Base-by-base conservation (phyloP, 2,888 invertebrate species). In the Drosophila ustulata region DNA sequence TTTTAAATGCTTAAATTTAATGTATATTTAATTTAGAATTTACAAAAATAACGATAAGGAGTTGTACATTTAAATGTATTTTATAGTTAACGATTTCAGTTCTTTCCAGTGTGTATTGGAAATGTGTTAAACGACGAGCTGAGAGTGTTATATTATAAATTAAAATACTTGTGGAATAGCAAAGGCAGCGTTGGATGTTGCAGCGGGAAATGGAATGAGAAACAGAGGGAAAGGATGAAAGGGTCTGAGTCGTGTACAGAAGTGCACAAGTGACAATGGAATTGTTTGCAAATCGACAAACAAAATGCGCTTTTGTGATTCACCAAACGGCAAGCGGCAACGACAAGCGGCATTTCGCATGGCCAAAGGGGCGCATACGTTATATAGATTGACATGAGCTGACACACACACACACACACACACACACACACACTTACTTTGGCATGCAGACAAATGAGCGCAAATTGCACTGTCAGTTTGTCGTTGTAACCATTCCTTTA, bases 321-420 rank as follows among this genome's bases (percentile, higher is more conserved):
- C 61, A 58, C 45, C 51, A 51, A 58, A 62, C 59, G 39, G 32
- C 71, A 59, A 58, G 49, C 59, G 70, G 37, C 64, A 65, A 43
- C 56, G 51, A 62, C 39, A 62, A 57, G 28, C 69, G 58, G 65
- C 76, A 66, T 53, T 62, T 59, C 39, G 45, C 55, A 68, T 80
- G 65, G 81, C 86, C 64, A 70, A 72, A 67, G 80, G 83, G 86
- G 78, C 83, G 69, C 46, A 80, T 64, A 63, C 72, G 66, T 72
- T 82, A 82, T 71, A 61, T 56, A 34, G 71, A 80, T 71, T 75
- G 74, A 81, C 76, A 70, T 53, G 62, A 50, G 66, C 64, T 30
- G 49, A 69, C 66, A 61, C 43, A 59, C 50, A 66, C 51, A 69
- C 66, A 61, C 43, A 59, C 50, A 66, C 51, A 53, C 18, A 66